Evolutionary conservation across 2,797 vertebrate genomes (phyloP).

Genomic region (Sphenopsis melanotis): DNA sequence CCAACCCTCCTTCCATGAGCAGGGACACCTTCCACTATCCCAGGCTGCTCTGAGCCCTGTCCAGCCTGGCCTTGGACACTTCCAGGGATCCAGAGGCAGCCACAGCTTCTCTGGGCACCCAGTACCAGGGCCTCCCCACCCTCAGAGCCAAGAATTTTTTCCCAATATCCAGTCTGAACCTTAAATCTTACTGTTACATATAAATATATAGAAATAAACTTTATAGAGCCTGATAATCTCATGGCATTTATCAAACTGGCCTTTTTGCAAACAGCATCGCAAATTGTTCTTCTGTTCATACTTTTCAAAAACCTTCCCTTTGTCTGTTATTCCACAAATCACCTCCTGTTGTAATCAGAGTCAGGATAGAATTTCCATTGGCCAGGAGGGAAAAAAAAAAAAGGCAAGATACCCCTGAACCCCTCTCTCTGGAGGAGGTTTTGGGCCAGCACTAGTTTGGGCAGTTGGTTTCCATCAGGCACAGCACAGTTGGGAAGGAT

Average conservation of each 20-base stretch:
- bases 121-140: not conserved
- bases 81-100: not conserved
- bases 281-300: not conserved
- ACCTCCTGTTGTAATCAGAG: accelerated
- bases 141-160: not conserved
- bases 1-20: accelerated
- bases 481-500: not conserved
- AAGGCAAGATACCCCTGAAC: not conserved
- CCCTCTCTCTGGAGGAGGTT: not conserved
- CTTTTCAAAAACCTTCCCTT: not conserved
- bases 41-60: accelerated
- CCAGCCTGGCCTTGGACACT: not conserved
- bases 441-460: accelerated
- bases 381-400: accelerated
- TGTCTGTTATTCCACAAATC: not conserved
- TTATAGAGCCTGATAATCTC: not conserved
- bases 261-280: accelerated
- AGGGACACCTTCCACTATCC: not conserved
- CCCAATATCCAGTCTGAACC: not conserved
- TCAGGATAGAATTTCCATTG: not conserved
- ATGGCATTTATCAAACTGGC: accelerated
- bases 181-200: not conserved
- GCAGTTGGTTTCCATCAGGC: not conserved
- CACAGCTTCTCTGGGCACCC: not conserved
- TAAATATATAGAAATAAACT: not conserved